Evolutionary conservation across 2,113 vertebrate genomes (phyloP), one percentile per base, ranked within the genome.

Genomic region (Patagioenas fasciata): DNA sequence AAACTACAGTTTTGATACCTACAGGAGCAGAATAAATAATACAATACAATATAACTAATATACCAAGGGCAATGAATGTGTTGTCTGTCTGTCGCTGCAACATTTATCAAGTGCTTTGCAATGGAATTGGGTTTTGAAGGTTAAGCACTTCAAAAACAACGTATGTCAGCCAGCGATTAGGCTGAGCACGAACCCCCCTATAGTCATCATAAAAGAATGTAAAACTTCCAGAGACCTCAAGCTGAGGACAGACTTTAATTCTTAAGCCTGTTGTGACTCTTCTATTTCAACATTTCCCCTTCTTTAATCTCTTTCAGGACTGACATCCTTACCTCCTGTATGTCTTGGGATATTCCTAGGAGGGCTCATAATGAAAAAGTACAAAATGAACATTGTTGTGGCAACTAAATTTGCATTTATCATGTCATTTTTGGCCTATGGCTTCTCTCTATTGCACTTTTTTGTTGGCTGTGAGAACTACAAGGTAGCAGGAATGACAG

Each of bases 341-440:
- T 79, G 98, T 9, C 10, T 97, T 88, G 99, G 99, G n/a, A 97
- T 99, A 80, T 98, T 99, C 75, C 51, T 98, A 25, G 98, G 99
- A 50, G 99, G 99, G 10, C 78, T 99, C 80, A 95, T 99, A 91
- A 98, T 99, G 98, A 99, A 98, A 96, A 98, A 98, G 80, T 99
- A 98, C 78, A 99, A 99, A 91, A 80, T 99, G 83, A 89, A 95
- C 32, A 91, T 99, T 26, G 11, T 98, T 67, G 98, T 91, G 36
- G 98, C 98, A 15, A 96, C 98, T 11, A 99, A 99, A 97, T 95
- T 99, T 70, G 97, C 97, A 28, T 93, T 98, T 71, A 42, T 4
- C 16, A 89, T 98, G 19, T 98, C 98, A 36, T 95, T 98, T 90
- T 14, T 96, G 17, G 87, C 96, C 1, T 98, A 96, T 34, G 38